Evolutionary conservation across 2,797 vertebrate genomes (phyloP).

Genomic region (Platyrinchus mystaceus): DNA sequence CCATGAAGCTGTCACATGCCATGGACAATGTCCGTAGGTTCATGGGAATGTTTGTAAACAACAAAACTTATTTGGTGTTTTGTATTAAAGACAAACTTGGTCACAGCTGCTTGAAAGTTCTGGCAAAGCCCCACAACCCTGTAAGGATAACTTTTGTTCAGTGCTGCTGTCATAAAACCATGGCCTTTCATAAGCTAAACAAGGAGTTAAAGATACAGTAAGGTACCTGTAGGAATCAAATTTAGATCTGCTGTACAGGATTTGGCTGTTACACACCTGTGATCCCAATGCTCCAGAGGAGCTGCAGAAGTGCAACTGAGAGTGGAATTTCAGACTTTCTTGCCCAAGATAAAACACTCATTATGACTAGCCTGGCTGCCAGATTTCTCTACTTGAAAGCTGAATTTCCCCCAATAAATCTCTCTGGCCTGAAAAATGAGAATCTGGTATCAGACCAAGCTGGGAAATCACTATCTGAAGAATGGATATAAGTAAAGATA

Average conservation of each 20-base stretch:
- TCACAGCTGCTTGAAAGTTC: not conserved
- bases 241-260: not conserved
- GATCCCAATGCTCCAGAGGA: not conserved
- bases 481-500: constrained; percentile 31
- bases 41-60: not conserved
- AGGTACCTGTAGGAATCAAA: not conserved
- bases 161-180: not conserved
- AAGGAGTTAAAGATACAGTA: not conserved
- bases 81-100: not conserved
- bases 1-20: not conserved
- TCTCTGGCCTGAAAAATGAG: constrained; percentile 41
- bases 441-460: not conserved
- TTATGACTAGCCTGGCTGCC: not conserved
- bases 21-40: not conserved
- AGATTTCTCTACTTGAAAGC: constrained; percentile 7
- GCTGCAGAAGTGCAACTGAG: not conserved
- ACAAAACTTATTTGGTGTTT: not conserved
- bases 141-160: not conserved
- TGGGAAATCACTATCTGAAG: constrained; percentile 12
- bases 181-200: not conserved
- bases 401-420: constrained; percentile 8
- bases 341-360: constrained; percentile 24
- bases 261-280: not conserved
- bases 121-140: not conserved
- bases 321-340: constrained; percentile 53